Conservation (phyloP, 2,113 vertebrate genomes). For the Oncorhynchus keta region DNA sequence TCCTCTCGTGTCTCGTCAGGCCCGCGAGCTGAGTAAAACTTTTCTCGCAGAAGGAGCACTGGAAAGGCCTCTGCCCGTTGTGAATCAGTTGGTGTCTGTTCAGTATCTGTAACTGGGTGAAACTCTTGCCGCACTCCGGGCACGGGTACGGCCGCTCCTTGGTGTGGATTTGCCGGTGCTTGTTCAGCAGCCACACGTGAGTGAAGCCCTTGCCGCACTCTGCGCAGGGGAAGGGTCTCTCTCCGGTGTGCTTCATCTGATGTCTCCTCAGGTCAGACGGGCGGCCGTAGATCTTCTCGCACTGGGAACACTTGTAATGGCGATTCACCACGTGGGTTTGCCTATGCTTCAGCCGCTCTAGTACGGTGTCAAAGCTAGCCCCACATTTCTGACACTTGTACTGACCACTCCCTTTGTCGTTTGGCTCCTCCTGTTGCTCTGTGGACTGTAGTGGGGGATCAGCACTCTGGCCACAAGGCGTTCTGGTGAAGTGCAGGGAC, state of each 20-base stretch:
- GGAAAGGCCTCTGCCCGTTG: constrained; percentile 49
- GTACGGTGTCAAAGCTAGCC: constrained; percentile 58
- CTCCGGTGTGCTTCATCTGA: constrained; percentile 55
- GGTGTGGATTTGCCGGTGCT: constrained; percentile 69
- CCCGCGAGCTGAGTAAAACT: constrained; percentile 71
- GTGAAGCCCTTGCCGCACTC: constrained; percentile 76
- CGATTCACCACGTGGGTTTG: constrained; percentile 51
- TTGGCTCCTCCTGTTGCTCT: constrained; percentile 33
- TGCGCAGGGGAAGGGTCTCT: constrained; percentile 69
- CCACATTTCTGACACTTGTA: constrained; percentile 56
- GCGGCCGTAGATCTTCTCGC: constrained; percentile 74
- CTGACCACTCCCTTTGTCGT: constrained; percentile 4
- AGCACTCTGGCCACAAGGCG: constrained; percentile 56
- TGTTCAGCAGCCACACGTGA: constrained; percentile 69
- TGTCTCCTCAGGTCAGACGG: constrained; percentile 73
- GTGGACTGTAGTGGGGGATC: constrained; percentile 44
- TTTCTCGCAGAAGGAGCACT: constrained; percentile 61
- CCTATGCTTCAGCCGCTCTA: constrained; percentile 57
- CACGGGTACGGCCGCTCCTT: constrained; percentile 51
- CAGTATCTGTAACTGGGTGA: constrained; percentile 58
- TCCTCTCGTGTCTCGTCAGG: constrained; percentile 54
- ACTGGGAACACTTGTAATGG: constrained; percentile 60
- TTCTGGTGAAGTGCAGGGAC: constrained; percentile 51
- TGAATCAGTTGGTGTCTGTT: constrained; percentile 60
- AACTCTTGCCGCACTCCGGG: constrained; percentile 56